Percentiles rank a stretch among this genome's conserved stretches.
These are phyloP conservation scores for Xanthorhoe spadicearia DNA, from an alignment of 2,888 invertebrate genomes.

Conservation along the genomic window DNA sequence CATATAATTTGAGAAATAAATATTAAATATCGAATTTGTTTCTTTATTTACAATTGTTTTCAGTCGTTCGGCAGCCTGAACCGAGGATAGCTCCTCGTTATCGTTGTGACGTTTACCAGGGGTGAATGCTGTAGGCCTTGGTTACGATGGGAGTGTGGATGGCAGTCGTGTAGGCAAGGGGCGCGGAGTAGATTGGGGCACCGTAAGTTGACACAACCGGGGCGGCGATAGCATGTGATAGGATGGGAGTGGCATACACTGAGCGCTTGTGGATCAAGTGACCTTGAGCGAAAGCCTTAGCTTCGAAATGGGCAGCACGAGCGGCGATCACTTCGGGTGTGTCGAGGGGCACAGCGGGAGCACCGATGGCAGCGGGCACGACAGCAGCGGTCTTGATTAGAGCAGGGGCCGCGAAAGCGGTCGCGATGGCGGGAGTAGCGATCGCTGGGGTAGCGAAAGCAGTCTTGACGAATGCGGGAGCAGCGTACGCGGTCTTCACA, in stretches of 20 bases:
- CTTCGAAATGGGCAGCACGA: constrained; percentile 71
- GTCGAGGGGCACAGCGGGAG: constrained; percentile 65
- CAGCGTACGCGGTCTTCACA: constrained; percentile 40
- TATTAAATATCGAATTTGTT: constrained; percentile 21
- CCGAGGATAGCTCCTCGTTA: constrained; percentile 60
- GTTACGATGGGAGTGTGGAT: constrained; percentile 59
- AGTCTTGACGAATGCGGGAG: constrained; percentile 34
- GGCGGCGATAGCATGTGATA: constrained; percentile 58
- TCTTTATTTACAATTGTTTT: constrained; percentile 61
- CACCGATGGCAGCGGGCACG: constrained; percentile 49
- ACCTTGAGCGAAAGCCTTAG: constrained; percentile 66
- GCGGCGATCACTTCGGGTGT: constrained; percentile 75
- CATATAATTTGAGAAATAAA: constrained; percentile 1
- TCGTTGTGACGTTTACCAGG: constrained; percentile 67
- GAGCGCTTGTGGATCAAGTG: constrained; percentile 77
- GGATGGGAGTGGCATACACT: constrained; percentile 55
- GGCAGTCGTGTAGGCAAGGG: constrained; percentile 57
- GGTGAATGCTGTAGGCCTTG: constrained; percentile 68
- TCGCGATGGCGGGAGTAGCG: neutral
- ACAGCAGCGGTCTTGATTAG: constrained; percentile 47
- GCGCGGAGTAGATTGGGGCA: constrained; percentile 58
- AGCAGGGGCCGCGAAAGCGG: constrained; percentile 42
- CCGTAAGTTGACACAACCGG: constrained; percentile 62
- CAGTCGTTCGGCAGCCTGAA: constrained; percentile 66
- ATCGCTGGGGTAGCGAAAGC: constrained; percentile 44